Evolutionary conservation across 2,797 vertebrate species (phyloP).

Genomic region (Apodemus agrarius): DNA sequence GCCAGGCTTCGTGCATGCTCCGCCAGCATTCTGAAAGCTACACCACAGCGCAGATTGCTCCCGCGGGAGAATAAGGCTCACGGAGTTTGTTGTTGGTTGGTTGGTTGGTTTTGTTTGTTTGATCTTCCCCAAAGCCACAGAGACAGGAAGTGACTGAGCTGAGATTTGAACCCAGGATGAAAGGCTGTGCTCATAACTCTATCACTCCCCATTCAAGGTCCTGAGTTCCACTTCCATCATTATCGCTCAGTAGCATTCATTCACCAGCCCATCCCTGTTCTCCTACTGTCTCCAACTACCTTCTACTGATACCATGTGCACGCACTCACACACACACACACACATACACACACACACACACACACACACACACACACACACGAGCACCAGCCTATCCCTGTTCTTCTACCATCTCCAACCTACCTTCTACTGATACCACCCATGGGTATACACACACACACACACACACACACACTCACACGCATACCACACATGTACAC

Average conservation of each 20-base stretch:
- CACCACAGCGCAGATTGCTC: background rate
- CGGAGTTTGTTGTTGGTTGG: background rate
- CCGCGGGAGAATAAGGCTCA: background rate
- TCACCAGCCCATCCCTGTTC: background rate
- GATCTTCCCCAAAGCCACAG: slow-evolving; percentile 1
- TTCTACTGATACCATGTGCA: background rate
- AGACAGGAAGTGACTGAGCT: background rate
- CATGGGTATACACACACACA: background rate
- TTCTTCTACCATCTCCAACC: too few relatives aligned
- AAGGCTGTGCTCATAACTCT: background rate
- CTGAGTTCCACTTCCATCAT: background rate
- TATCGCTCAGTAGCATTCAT: background rate
- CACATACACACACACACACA: background rate
- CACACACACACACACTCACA: background rate
- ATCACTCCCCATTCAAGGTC: background rate
- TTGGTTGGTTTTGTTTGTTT: background rate
- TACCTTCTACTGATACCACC: too few relatives aligned
- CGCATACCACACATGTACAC: too few relatives aligned
- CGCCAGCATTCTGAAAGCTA: background rate
- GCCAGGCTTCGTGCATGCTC: background rate
- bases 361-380: background rate
- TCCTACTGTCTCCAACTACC: background rate
- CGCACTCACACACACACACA: background rate
- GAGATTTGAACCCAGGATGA: background rate
- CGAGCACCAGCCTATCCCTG: too few relatives aligned